Percentiles rank a stretch among this genome's conserved stretches.
Conservation (phyloP, 2,113 vertebrate species). For the Menidia beryllina region DNA sequence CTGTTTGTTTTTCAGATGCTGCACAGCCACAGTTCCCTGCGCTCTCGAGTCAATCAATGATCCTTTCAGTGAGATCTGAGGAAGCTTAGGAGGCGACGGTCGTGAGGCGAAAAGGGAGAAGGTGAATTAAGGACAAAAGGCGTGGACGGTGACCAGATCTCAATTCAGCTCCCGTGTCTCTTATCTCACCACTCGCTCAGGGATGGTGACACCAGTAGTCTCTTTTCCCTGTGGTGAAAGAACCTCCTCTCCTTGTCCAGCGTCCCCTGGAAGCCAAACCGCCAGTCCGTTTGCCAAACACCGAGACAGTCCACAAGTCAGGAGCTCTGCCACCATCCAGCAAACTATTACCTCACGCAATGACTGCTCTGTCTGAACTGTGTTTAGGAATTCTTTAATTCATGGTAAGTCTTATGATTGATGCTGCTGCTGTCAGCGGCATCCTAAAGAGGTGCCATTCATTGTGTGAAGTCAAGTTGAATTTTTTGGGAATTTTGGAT, state of each 20-base stretch:
- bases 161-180: constrained; percentile 45
- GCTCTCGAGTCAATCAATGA: constrained; percentile 64
- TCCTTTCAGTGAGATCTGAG: constrained; percentile 48
- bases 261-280: constrained; percentile 40
- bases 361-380: constrained; percentile 77
- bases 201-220: constrained; percentile 79
- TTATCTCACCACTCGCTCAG: constrained; percentile 63
- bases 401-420: constrained; percentile 76
- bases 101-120: constrained; percentile 22
- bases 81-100: constrained; percentile 56
- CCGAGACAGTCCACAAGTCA: constrained; percentile 47
- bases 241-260: constrained; percentile 38
- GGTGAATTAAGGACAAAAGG: constrained; percentile 27
- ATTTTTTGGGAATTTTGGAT: no score
- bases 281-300: constrained; percentile 35
- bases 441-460: background rate
- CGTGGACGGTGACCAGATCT: constrained; percentile 37
- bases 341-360: constrained; percentile 78
- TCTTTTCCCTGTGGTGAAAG: constrained; percentile 57
- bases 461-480: background rate
- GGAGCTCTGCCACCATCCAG: constrained; percentile 52
- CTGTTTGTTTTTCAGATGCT: constrained; percentile 76
- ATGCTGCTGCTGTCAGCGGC: background rate
- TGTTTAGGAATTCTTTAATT: constrained; percentile 79
- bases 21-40: constrained; percentile 51